A percentile compares a stretch with the other conserved stretches of the same genome.
Evolutionary conservation across 2,797 vertebrate genomes (phyloP).

Genomic region (Thalassophryne amazonica): DNA sequence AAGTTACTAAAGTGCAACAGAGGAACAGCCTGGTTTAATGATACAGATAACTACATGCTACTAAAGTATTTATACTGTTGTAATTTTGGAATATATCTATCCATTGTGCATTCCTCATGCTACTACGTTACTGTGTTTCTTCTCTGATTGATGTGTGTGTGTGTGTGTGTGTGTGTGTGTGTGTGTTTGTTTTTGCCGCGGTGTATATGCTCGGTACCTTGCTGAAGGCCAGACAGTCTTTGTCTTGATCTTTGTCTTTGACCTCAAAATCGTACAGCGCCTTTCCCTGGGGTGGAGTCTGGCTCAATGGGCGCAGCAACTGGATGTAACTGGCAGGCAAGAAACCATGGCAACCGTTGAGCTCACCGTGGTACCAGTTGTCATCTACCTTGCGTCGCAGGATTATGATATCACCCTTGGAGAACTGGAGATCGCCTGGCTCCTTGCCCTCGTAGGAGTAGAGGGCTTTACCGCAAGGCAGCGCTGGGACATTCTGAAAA

Average conservation of each 20-base stretch:
- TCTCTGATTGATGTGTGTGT: slow-evolving; percentile 2
- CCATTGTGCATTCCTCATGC: neutral
- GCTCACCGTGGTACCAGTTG: slow-evolving; percentile 97
- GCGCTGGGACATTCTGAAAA: slow-evolving; percentile 86
- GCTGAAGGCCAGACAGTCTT: slow-evolving; percentile 95
- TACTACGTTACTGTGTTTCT: too few relatives aligned
- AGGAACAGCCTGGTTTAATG: slow-evolving; percentile 11
- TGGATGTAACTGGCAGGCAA: slow-evolving; percentile 95
- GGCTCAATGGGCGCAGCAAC: slow-evolving; percentile 88
- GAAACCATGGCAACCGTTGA: slow-evolving; percentile 92
- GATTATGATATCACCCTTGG: slow-evolving; percentile 95
- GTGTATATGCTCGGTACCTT: slow-evolving; percentile 79
- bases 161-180: neutral
- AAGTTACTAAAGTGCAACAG: slow-evolving; percentile 37
- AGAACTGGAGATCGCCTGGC: slow-evolving; percentile 94
- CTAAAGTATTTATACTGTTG: slow-evolving; percentile 16
- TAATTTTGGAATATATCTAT: neutral
- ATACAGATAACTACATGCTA: slow-evolving; percentile 10
- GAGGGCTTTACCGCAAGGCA: slow-evolving; percentile 93
- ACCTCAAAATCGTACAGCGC: slow-evolving; percentile 98
- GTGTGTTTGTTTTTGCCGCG: slow-evolving; percentile 2
- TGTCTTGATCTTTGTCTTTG: slow-evolving; percentile 97
- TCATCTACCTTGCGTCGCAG: slow-evolving; percentile 92
- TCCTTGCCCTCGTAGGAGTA: slow-evolving; percentile 97
- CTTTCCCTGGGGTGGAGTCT: slow-evolving; percentile 93